Base-by-base conservation (phyloP, 1,140 invertebrate genomes). In the Calliphora vicina region DNA sequence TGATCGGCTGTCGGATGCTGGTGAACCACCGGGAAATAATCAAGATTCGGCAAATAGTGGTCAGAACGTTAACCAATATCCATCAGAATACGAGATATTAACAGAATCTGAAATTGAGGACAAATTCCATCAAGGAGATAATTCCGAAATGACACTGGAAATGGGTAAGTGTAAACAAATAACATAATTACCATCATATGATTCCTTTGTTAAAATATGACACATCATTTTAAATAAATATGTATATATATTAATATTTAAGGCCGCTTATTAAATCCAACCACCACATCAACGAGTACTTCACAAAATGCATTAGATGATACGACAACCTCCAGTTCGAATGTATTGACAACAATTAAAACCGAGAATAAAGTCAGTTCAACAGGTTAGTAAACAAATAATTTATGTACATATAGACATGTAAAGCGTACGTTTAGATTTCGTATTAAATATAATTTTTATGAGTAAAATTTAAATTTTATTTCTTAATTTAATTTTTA, bases 61-160 rank as follows among this genome's bases (percentile, higher is more conserved):
- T 1, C 89, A 90, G 81, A 90, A 85, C 20, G 88, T 89, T 35
- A 86, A 86, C 2, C 89, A 90, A 82, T 90, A 89, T 80, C 86
- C 89, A 43, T 90, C 89, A 83, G 89, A 90, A 85, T 90, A 90
- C 82, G 89, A 90, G 72, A 90, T 90, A 61, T 85, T 90, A 82
- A 90, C 89, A 29, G 89, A 90, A 84, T 90, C 89, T 10, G 88
- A 90, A 85, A 90, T 89, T 50, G 89, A 90, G 45, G 89, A 90
- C 82, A 89, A 89, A 83, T 90, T 86, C 80, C 83, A 82, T 13
- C 87, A 88, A 81, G 87, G 87, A 8, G 89, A 89, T 84, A 90
- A 88, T 81, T 84, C 88, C 0, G 89, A 90, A 43, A 90, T 90
- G 72, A 86, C 89, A 81, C 87, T 90, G 29, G 89, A 90, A 85